Conservation (phyloP, 2,797 vertebrate species). For the Crenuchus spilurus region DNA sequence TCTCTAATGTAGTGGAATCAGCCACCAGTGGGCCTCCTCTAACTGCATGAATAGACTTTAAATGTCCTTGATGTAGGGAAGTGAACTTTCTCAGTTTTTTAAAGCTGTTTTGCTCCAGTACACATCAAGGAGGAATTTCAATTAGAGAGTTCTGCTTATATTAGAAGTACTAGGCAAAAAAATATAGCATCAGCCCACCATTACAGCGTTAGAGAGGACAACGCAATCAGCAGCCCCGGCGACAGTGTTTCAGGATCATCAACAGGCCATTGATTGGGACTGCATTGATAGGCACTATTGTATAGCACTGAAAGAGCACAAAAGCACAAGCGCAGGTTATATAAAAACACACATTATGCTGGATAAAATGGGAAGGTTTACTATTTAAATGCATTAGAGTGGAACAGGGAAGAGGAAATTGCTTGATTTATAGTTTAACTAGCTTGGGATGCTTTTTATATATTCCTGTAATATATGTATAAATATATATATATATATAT, state of each 20-base stretch:
- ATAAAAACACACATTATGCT: slow-evolving; percentile 6
- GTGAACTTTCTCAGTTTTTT: slow-evolving; percentile 17
- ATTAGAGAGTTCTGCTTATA: too few relatives aligned
- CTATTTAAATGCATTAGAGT: not conserved
- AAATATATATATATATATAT: too few relatives aligned
- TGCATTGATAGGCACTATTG: slow-evolving; percentile 6
- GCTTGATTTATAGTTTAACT: not conserved
- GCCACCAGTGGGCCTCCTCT: not conserved
- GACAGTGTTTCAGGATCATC: slow-evolving; percentile 8
- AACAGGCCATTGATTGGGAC: slow-evolving; percentile 17
- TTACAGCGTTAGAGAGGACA: slow-evolving; percentile 27
- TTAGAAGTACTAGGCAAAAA: not conserved
- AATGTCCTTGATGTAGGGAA: not conserved
- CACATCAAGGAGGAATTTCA: not conserved
- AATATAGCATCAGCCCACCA: not conserved
- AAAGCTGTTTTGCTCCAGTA: not conserved
- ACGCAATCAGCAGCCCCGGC: slow-evolving; percentile 21
- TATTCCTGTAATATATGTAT: too few relatives aligned
- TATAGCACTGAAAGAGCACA: slow-evolving; percentile 19
- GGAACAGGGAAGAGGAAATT: not conserved
- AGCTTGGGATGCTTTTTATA: not conserved
- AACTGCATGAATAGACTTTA: not conserved
- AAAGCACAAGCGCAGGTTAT: slow-evolving; percentile 13
- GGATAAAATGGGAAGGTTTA: not conserved
- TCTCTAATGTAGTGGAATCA: slow-evolving; percentile 3